phyloP scores from a whole-genome alignment of 2,113 vertebrate genomes.

The Thamnaconus septentrionalis region DNA sequence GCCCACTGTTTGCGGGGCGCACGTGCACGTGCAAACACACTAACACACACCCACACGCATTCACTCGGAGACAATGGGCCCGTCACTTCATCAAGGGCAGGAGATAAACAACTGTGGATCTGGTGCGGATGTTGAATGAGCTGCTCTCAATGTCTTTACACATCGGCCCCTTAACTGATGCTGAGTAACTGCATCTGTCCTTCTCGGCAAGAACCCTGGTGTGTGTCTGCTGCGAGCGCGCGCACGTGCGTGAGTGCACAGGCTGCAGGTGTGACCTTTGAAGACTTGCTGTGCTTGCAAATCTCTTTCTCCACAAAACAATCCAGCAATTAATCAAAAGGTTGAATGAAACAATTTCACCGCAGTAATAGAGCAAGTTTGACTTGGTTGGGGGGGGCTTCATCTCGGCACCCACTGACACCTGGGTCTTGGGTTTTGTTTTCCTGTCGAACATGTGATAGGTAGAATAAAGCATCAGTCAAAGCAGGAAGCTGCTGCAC shows the following conservation, averaged over 20 bases:
- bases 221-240: constrained; percentile 6
- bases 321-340: constrained; percentile 52
- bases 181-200: constrained; percentile 70
- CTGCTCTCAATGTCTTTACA: constrained; percentile 66
- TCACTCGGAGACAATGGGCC: constrained; percentile 33
- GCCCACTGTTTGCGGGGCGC: constrained; percentile 59
- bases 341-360: constrained; percentile 38
- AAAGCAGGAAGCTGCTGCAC: too few relatives aligned
- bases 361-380: constrained; percentile 27
- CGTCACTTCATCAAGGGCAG: constrained; percentile 66
- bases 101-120: constrained; percentile 67
- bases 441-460: too few relatives aligned
- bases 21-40: constrained; percentile 6
- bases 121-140: constrained; percentile 67
- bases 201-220: constrained; percentile 45
- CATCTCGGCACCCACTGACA: too few relatives aligned
- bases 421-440: too few relatives aligned
- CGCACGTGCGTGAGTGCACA: constrained; percentile 7
- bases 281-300: constrained; percentile 60
- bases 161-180: constrained; percentile 62
- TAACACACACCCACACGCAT: background rate
- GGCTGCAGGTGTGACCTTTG: constrained; percentile 39
- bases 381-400: background rate
- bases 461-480: too few relatives aligned
- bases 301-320: constrained; percentile 49